These are phyloP conservation scores for Echinometra lucunter DNA, from an alignment of 53 echinoderm and acorn worm species.

Conservation along the genomic window DNA sequence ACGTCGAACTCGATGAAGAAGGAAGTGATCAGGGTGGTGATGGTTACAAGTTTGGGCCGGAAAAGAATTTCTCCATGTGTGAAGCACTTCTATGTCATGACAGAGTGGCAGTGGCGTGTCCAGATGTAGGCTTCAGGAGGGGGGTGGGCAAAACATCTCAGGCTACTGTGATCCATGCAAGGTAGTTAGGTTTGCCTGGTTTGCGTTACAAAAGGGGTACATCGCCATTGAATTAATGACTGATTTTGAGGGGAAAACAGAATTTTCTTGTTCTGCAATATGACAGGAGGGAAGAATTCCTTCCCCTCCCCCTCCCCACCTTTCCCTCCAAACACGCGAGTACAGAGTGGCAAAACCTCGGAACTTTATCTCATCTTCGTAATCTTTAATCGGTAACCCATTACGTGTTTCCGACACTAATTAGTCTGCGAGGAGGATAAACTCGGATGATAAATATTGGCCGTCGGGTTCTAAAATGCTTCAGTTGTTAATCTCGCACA, in stretches of 20 bases:
- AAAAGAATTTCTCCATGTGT: not conserved
- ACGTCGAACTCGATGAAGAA: not conserved
- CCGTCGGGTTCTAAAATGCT: slow-evolving; percentile 30
- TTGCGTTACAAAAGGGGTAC: no score
- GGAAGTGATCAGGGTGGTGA: not conserved
- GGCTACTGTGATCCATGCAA: no score
- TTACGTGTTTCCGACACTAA: slow-evolving; percentile 27
- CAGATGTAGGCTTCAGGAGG: no score
- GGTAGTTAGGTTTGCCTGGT: no score
- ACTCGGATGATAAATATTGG: slow-evolving; percentile 40
- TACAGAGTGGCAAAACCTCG: not conserved
- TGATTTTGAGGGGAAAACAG: no score
- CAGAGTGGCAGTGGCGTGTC: not conserved
- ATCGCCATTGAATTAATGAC: no score
- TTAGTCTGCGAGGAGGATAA: slow-evolving; percentile 42
- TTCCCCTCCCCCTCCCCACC: no score
- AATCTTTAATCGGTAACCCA: slow-evolving; percentile 50
- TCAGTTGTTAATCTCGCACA: slow-evolving; percentile 28
- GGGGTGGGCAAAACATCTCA: no score
- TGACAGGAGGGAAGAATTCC: no score
- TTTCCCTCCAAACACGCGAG: no score
- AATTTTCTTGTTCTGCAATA: no score
- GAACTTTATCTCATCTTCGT: not conserved
- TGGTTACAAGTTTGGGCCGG: not conserved
- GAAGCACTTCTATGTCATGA: slow-evolving; percentile 9